Evolutionary conservation across 64 coral and sea anemone genomes (phyloP), one percentile per base, ranked within the genome.

Genomic region (Montipora cactus): DNA sequence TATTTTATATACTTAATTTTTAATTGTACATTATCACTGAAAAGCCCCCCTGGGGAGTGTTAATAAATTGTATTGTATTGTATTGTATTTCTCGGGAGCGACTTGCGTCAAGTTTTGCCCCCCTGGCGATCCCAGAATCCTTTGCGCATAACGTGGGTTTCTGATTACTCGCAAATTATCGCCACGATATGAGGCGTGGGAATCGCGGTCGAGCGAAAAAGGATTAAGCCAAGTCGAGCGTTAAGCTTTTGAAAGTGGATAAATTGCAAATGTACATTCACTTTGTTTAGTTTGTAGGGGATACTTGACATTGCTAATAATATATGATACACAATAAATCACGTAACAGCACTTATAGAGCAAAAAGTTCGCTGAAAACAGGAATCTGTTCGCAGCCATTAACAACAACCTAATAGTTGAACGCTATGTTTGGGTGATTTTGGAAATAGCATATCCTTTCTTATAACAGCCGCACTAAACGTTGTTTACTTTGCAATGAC

Each of bases 181-280:
- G 20, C 8, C 23, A 19, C 25, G 20, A 9, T 12, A 67, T 46
- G 45, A 51, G 61, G 28, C 82, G 82, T 86, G 82, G 82, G 82
- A 86, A 66, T 21, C 25, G 44, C 82, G 47, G 5, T 16, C 2
- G 19, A 11, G 64, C 82, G 82, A 23, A 86, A 71, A 86, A 5
- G 66, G 49, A 49, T 59, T 37, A 37, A 37, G 37, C 37, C 37
- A 20, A 66, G 68, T 86, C 9, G 45, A 18, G 45, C 67, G 45
- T 51, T 86, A 86, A 70, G 2, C 19, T 47, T 50, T 47, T 64
- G 66, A 72, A 49, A 18, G 47, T 22, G 18, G 82, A 86, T 86
- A 19, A 37, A 71, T 70, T 18, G 16, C 7, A 49, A 22, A 19
- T 70, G 20, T 48, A 44, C 19, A 49, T 86, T 86, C 68, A 11